Base-by-base conservation (phyloP, 2,888 invertebrate species). In the Fragum sueziense region DNA sequence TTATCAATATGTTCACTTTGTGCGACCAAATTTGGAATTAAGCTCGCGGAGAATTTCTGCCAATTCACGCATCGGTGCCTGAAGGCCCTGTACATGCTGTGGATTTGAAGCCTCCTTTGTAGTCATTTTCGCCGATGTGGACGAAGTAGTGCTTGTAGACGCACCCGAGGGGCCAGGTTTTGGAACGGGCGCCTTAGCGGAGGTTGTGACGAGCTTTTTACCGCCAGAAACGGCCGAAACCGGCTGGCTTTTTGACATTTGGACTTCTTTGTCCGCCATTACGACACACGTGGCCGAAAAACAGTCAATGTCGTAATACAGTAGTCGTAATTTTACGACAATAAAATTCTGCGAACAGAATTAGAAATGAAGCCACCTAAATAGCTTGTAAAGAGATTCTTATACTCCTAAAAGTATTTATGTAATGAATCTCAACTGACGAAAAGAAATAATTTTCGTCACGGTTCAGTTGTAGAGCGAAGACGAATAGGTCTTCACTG, bases 1-100 rank as follows among this genome's bases (percentile, higher is more conserved):
- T 65, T 73, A 51, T 73, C 54, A 20, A 73, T 51, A 25, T 65
- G 73, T 14, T 62, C 73, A 73, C 37, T 65, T 37, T 73, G 65
- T 22, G 73, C 73, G 29, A 52, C 33, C 7, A 65, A 41, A 47
- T 73, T 65, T 47, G 2, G 62, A 31, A 29, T 73, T 73, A 2
- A 65, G 33, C 20, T 31, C 73, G 0, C 65, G 65, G 1, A 47
- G 65, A 17, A 65, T 65, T 65, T 73, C 73, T 22, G 20, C 27
- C 69, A 31, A 22, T 31, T 22, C 1, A 6, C 4, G 51, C 11
- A 25, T 65, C 14, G 17, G n/a, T 22, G 65, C 34, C 37, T 17
- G n/a, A n/a, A n/a, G n/a, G n/a, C n/a, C n/a, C n/a, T n/a, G n/a
- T n/a, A n/a, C n/a, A n/a, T n/a, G n/a, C n/a, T n/a, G n/a, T n/a